Evolutionary conservation across 2,797 vertebrate genomes (phyloP), one percentile per base, ranked within the genome.

Genomic region (Esox masquinongy): DNA sequence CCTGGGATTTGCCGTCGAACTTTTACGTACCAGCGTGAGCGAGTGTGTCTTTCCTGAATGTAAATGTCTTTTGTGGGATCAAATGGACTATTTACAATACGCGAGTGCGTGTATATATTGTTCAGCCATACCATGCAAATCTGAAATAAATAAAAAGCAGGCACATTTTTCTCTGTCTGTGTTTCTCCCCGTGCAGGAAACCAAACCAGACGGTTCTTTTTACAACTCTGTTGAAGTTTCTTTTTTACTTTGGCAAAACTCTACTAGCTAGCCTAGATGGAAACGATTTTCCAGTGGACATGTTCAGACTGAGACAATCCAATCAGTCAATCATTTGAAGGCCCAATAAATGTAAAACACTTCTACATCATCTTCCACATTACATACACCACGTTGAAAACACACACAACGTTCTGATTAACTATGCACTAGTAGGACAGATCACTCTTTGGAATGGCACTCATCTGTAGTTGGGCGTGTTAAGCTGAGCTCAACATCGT

Each of bases 231-330:
- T 4, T 51, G 3, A 67, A 77, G 43, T 5, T 67, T 67, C 22
- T 69, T 72, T 83, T 68, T 22, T 3, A n/a, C 79, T 84, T 0
- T 68, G 14, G 26, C 31, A 80, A 78, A 78, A 74, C 64, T 24
- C 22, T 26, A 26, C 74, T 77, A 85, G 83, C 78, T 76, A 78
- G 87, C 72, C 74, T 70, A 15, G 76, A 84, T 84, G 84, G 85
- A 90, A 88, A 88, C 82, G 75, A 51, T 29, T 77, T 67, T 24
- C 43, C 22, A 17, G 4, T 29, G 69, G 50, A 51, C 50, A 16
- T 66, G 26, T 34, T 29, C 79, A 77, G 72, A 8, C 43, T 12
- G 22, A 61, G 43, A 47, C 43, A 47, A 47, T 47, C 22, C 34
- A 24, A 63, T 70, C 74, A 14, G 43, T 73, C 47, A 34, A 0